phyloP scores from a whole-genome alignment of 2,797 vertebrate genomes.

The Tenualosa ilisha region DNA sequence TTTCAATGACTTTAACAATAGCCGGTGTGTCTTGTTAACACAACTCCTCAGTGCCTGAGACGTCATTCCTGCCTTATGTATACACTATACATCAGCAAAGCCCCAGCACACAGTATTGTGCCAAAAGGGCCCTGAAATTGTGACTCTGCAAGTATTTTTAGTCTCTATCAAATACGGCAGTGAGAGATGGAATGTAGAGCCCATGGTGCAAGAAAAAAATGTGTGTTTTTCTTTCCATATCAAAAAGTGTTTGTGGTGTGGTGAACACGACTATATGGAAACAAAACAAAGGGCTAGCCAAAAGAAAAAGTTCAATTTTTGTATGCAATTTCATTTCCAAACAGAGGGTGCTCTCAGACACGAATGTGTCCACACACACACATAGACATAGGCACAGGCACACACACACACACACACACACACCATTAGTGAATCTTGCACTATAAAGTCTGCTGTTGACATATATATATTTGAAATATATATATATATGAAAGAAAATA shows the following conservation, averaged over 20 bases:
- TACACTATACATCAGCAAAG: slow-evolving; percentile 27
- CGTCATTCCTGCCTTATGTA: not conserved
- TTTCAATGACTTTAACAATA: not conserved
- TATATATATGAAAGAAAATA: not conserved
- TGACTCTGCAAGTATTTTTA: slow-evolving; percentile 41
- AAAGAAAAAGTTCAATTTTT: slow-evolving; percentile 40
- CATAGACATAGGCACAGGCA: not conserved
- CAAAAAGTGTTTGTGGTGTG: slow-evolving; percentile 50
- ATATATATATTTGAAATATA: not conserved
- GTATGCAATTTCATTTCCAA: slow-evolving; percentile 1
- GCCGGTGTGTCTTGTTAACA: slow-evolving; percentile 11
- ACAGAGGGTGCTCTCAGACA: not conserved
- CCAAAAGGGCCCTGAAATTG: slow-evolving; percentile 40
- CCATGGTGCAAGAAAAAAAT: slow-evolving; percentile 34
- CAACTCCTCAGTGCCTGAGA: not conserved
- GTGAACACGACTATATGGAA: slow-evolving; percentile 43
- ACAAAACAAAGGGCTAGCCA: slow-evolving; percentile 42
- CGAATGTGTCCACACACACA: not conserved
- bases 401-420: slow-evolving; percentile 6
- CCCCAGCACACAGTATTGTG: slow-evolving; percentile 4
- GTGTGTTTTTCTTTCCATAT: slow-evolving; percentile 49
- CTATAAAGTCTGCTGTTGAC: not conserved
- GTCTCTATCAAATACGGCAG: slow-evolving; percentile 46
- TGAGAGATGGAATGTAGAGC: slow-evolving; percentile 46
- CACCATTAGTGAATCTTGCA: not conserved